phyloP scores from a whole-genome alignment of 2,888 invertebrate genomes.

The Spilarctia lutea region DNA sequence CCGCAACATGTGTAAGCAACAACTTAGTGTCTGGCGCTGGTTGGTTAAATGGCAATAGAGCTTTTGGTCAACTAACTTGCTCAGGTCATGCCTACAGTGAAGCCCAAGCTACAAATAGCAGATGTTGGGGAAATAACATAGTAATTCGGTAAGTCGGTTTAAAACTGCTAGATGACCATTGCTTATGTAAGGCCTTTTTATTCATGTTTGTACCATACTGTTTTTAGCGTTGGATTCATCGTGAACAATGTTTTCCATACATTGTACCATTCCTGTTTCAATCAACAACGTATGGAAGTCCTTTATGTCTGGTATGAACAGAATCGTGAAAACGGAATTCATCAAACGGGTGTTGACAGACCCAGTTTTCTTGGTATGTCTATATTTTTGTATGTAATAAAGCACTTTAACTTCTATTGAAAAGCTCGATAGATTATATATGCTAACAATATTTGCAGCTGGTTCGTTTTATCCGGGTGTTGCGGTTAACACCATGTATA shows the following conservation, averaged over 20 bases:
- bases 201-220: not conserved
- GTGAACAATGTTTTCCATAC: constrained; percentile 78
- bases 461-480: constrained; percentile 82
- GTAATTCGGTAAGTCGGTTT: constrained; percentile 56
- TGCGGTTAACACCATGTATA: constrained; percentile 71
- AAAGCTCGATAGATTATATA: not conserved
- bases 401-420: not conserved
- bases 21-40: constrained; percentile 66
- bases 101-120: constrained; percentile 71
- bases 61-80: constrained; percentile 75
- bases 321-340: constrained; percentile 75
- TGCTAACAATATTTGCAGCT: constrained; percentile 56
- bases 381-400: not conserved
- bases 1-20: constrained; percentile 58
- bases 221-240: constrained; percentile 81
- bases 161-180: not conserved
- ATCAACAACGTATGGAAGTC: constrained; percentile 78
- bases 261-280: constrained; percentile 85
- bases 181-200: not conserved
- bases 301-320: constrained; percentile 84
- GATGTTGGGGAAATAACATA: constrained; percentile 73
- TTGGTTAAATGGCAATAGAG: constrained; percentile 69
- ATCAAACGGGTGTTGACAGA: constrained; percentile 79
- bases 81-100: constrained; percentile 69
- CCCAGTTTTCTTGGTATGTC: constrained; percentile 77